A percentile compares a stretch with the other conserved stretches of the same genome.
Evolutionary conservation across 92 coral and sea anemone species (phyloP).

Genomic region (Palythoa caribaeorum): DNA sequence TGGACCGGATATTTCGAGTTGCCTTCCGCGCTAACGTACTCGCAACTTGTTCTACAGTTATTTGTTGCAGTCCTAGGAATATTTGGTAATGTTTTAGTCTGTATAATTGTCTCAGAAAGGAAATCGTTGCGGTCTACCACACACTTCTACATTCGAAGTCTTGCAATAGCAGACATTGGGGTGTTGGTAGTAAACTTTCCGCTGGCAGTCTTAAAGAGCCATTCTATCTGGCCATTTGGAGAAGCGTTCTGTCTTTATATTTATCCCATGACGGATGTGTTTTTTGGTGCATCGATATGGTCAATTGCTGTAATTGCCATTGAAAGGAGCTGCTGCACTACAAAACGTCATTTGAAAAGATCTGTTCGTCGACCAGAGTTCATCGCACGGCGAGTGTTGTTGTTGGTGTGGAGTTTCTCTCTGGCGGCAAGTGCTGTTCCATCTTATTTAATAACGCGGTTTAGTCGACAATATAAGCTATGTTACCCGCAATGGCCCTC

Average conservation of each 20-base stretch:
- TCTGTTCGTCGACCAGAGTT: constrained; percentile 14
- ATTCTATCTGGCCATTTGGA: constrained; percentile 41
- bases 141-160: constrained; percentile 33
- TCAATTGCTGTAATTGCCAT: constrained; percentile 38
- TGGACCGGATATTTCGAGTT: constrained; percentile 28
- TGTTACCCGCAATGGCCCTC: constrained; percentile 76
- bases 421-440: constrained; percentile 19
- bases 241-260: constrained; percentile 33
- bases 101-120: constrained; percentile 11
- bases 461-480: background rate
- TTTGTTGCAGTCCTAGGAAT: constrained; percentile 11
- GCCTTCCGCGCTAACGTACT: constrained; percentile 18
- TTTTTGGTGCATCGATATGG: constrained; percentile 48
- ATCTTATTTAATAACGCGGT: constrained; percentile 18
- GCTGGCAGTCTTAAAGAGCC: constrained; percentile 16
- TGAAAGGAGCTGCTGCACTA: constrained; percentile 15
- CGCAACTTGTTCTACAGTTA: constrained; percentile 19
- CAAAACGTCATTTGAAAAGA: background rate
- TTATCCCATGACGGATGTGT: constrained; percentile 37
- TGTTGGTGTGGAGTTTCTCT: constrained; percentile 35
- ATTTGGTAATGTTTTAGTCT: constrained; percentile 34
- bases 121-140: constrained; percentile 28
- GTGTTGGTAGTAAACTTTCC: constrained; percentile 27
- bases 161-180: constrained; percentile 45
- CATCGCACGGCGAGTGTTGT: constrained; percentile 25